Base-by-base conservation (phyloP, 2,797 vertebrate genomes). In the Mico argentatus region DNA sequence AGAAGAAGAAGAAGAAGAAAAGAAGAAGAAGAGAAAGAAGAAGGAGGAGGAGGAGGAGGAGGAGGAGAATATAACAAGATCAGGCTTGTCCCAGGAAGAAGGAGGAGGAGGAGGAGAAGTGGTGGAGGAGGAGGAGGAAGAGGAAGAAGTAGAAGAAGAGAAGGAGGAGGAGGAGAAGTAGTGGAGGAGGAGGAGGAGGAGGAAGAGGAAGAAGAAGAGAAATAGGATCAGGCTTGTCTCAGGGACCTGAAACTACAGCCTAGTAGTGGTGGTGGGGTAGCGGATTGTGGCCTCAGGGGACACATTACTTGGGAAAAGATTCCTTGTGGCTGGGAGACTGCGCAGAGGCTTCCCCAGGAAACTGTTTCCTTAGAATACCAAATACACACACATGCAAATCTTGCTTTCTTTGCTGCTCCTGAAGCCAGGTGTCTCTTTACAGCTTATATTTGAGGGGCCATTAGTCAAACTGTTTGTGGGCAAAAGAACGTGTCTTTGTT, bases 141-240 rank as follows among this genome's bases (percentile, higher is more conserved):
- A n/a, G n/a, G n/a, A n/a, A n/a, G n/a, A n/a, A n/a, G n/a, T n/a
- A n/a, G n/a, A n/a, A n/a, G n/a, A 6, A 5, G 13, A 27, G 19
- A 2, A 50, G 50, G 50, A 50, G 17, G 50, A 52, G 5, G 50
- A 52, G 50, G 50, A 52, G 5, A 5, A 50, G 14, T 15, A 15
- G 48, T 19, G 61, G 5, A 64, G 0, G 19, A 20, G 17, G 19
- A 52, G 5, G 5, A 27, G 11, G 0, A 59, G 12, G 5, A 30
- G 12, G 26, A 61, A 2, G 57, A 59, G 5, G 11, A 59, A 13
- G 12, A n/a, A 75, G 4, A 64, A 73, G 75, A 82, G 20, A 83
- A 61, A 64, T 36, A 30, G 72, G 39, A 67, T 30, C 48, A 55
- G 44, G 24, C 36, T 57, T n/a, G n/a, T 72, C 46, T 39, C 36